Conservation (phyloP, 35 echinoderm and acorn worm genomes). For the Diadema setosum region DNA sequence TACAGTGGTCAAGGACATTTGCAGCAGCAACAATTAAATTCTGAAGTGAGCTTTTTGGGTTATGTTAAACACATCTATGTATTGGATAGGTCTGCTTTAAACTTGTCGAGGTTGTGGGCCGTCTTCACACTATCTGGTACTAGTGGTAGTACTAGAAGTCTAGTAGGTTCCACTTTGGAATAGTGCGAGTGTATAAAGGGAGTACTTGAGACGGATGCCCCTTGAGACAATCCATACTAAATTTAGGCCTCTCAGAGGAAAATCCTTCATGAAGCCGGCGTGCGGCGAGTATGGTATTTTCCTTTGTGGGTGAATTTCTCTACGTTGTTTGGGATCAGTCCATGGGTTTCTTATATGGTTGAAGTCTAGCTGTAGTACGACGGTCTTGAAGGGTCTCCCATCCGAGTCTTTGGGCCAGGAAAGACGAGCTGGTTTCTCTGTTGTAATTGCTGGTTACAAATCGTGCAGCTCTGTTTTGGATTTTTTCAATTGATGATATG, state of each 20-base stretch:
- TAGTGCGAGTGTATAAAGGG: neutral
- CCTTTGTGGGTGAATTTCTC: neutral
- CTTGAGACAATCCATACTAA: neutral
- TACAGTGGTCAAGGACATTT: no score
- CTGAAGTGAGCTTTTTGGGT: no score
- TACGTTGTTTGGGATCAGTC: neutral
- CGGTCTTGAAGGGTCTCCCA: neutral
- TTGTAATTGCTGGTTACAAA: neutral
- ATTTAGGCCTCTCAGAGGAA: neutral
- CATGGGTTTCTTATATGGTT: neutral
- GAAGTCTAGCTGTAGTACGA: neutral
- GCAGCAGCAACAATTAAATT: no score
- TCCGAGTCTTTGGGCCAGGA: no score
- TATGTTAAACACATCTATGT: no score
- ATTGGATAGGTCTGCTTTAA: no score
- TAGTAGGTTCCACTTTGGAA: neutral
- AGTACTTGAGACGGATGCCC: neutral
- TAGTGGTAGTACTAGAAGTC: no score
- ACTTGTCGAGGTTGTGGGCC: neutral
- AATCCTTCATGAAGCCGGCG: neutral
- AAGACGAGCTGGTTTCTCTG: neutral
- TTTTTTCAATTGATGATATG: neutral
- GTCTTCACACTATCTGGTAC: neutral
- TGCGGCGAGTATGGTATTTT: neutral
- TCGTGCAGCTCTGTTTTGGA: neutral